Conservation (phyloP, 64 coral and sea anemone genomes). For the Platygyra sinensis region DNA sequence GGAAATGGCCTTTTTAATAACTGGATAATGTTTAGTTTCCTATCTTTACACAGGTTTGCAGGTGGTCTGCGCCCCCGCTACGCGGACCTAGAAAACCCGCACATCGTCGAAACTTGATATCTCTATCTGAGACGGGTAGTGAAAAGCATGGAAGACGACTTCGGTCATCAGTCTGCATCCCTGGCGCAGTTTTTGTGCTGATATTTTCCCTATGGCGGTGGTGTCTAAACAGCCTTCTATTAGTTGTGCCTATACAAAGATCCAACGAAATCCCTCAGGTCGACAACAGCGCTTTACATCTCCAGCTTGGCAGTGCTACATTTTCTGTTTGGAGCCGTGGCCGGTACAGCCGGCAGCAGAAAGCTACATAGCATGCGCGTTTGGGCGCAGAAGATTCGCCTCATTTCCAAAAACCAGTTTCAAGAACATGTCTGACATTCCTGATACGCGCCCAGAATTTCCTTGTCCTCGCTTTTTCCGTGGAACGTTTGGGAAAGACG, state of each 20-base stretch:
- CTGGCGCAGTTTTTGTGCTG: conserved; percentile 9
- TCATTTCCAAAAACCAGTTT: not conserved
- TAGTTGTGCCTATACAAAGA: conserved; percentile 25
- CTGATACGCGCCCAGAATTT: conserved; percentile 5
- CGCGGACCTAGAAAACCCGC: not conserved
- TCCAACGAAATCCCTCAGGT: conserved; percentile 20
- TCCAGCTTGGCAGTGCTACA: not conserved
- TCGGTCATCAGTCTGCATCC: not conserved
- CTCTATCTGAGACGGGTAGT: not conserved
- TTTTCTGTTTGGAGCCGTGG: not conserved
- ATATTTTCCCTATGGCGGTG: not conserved
- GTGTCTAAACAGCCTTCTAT: not conserved
- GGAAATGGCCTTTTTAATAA: too few relatives aligned
- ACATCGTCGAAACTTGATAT: not conserved
- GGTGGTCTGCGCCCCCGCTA: not conserved
- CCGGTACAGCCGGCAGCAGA: conserved; percentile 18
- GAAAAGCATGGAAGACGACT: not conserved
- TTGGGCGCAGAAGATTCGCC: not conserved
- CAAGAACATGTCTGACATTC: conserved; percentile 11
- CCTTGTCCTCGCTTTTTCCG: conserved; percentile 17
- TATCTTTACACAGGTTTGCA: not conserved
- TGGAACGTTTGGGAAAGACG: conserved; percentile 6
- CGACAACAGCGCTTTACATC: conserved; percentile 9
- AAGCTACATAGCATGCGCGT: conserved; percentile 33
- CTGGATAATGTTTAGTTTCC: too few relatives aligned